Evolutionary conservation across 2,888 invertebrate species (phyloP), one percentile per base, ranked within the genome.

Genomic region (Eretmocerus hayati): DNA sequence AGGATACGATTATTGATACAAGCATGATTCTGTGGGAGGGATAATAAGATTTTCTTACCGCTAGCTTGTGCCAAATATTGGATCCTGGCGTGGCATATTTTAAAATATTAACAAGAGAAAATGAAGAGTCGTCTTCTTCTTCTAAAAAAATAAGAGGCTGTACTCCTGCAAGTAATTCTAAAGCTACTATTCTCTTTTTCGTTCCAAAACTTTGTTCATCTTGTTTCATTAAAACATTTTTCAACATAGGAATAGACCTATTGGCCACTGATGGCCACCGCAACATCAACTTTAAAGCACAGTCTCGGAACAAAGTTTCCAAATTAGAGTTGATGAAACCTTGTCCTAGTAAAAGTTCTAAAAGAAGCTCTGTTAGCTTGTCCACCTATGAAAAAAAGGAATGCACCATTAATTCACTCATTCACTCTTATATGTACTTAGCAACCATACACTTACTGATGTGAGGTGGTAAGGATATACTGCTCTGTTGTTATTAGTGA

Each of bases 251-350:
- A 53, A 69, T 58, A 50, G 66, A 69, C 48, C 66, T 69, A 45
- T 71, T 66, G 23, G 69, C 67, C n/a, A 64, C 61, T 1, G 66
- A 66, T 15, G 71, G 71, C 71, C 71, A 71, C 4, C 71, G 63
- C 46, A 71, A 62, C 71, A 71, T 70, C 19, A 71, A 55, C 57
- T 69, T 71, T 8, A 69, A 56, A 16, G 63, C 63, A 41, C 71
- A 71, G 20, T 68, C 66, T 59, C 67, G 67, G 40, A 69, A 69
- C 16, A 71, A 57, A 15, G 62, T 58, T 47, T 70, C 69, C 23
- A 71, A 57, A 48, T 69, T 69, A 11, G 63, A 56, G 58, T 71
- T 66, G 42, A 71, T 65, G 40, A 71, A 69, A 55, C 65, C 67
- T 42, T 68, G 64, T 13, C 71, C 69, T 22, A 71, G 50, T 23